Evolutionary conservation across 2,113 vertebrate genomes (phyloP), one percentile per base, ranked within the genome.

Genomic region (Leptobrachium leishanense): DNA sequence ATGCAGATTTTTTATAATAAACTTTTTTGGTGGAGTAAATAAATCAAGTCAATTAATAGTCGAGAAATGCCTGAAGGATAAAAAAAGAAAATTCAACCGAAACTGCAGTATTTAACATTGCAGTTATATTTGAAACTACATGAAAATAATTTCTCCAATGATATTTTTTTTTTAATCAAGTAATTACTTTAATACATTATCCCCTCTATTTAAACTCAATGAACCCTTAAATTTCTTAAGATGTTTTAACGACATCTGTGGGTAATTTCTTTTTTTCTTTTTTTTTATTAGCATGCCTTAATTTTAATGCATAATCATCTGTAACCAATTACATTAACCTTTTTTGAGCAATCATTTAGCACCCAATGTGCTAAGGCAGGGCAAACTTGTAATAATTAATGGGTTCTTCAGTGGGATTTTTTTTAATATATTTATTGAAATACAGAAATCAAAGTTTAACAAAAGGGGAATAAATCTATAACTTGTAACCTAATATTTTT

Each of bases 181-280:
- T 76, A 31, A 43, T 31, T 31, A 31, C 20, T 76, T 68, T 76
- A 76, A 76, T 76, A 67, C 74, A 76, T 76, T 76, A 68, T 67
- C 64, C 74, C 31, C 67, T 76, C 44, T 54, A 54, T 63, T 76
- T 76, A 76, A 76, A 76, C 74, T 76, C 67, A 63, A 76, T 76
- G 74, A 76, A 67, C 74, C 74, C 64, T 76, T 63, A 76, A 76
- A 76, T 76, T 76, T 68, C 63, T 67, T 76, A 67, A 54, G 64
- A 67, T 55, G 63, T 50, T 76, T 53, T 31, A 31, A 31, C 20
- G 20, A 31, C 20, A 31, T 31, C 20, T 54, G 11, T 54, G 6
- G 50, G 50, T 54, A 11, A 11, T 54, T 54, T 11, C 6, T 59
- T 59, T 59, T 59, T 59, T 4, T 50, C 46, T 50, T 8, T 50